Evolutionary conservation across 2,888 invertebrate species (phyloP).

Genomic region (Limenitis camilla): DNA sequence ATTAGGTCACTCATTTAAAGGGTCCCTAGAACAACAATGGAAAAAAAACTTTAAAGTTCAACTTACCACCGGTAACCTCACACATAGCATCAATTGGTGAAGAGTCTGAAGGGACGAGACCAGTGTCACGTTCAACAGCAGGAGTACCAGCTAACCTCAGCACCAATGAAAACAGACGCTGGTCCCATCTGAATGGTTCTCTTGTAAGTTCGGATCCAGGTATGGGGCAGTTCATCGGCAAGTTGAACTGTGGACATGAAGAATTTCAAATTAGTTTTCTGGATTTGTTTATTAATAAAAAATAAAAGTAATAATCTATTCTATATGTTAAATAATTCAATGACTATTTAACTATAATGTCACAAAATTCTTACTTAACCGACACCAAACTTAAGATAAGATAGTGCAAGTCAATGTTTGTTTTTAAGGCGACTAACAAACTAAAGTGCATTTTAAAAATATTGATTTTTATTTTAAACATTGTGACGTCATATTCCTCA

Average conservation of each 20-base stretch:
- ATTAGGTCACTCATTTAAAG: no score
- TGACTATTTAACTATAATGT: no score
- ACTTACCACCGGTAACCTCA: constrained; percentile 95
- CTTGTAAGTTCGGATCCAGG: constrained; percentile 97
- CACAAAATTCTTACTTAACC: no score
- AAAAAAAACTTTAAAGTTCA: not conserved
- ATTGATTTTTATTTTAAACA: no score
- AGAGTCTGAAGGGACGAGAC: constrained; percentile 92
- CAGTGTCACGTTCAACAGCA: constrained; percentile 87
- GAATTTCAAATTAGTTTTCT: not conserved
- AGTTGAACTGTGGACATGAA: constrained; percentile 78
- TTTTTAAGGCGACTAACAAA: no score
- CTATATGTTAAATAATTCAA: no score
- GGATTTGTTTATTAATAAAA: not conserved
- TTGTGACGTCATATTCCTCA: no score
- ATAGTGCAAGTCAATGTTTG: no score
- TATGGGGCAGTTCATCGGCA: constrained; percentile 94
- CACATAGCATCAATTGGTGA: constrained; percentile 99
- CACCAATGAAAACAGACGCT: constrained; percentile 96
- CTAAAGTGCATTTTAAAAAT: no score
- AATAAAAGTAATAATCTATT: no score
- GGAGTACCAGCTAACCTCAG: constrained; percentile 94
- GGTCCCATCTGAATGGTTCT: constrained; percentile 99
- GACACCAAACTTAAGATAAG: no score
- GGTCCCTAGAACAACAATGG: no score